Base-by-base conservation (phyloP, 2,888 invertebrate species). In the Aphodius sticticus region DNA sequence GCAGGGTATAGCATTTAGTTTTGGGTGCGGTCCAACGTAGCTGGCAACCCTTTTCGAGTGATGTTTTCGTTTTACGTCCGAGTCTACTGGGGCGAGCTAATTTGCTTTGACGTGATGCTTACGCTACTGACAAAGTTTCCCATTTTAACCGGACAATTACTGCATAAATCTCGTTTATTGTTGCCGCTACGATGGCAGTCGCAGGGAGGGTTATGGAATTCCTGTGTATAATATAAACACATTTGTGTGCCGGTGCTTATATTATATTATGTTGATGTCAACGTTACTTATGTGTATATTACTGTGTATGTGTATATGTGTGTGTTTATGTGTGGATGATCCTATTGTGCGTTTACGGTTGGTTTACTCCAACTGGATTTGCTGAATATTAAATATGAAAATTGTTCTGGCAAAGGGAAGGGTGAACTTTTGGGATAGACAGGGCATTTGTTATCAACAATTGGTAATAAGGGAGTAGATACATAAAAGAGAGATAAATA, bases 61-160 rank as follows among this genome's bases (percentile, higher is more conserved):
- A 72, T 36, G 72, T 72, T 72, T 72, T 72, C 72, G 36, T 16
- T 72, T 72, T 16, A 72, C 9, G 72, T 36, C 15, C 14, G 72
- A 72, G 16, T 72, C 14, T 16, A 16, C 9, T 12, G 70, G 16
- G 16, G 70, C 16, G 70, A 2, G 16, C 15, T 70, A 70, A 70
- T 70, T 70, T 70, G 16, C 70, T 70, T 16, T 70, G 70, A 70
- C 70, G 16, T 70, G 70, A 14, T 70, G 70, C 16, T 15, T 70
- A 70, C 70, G 15, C 70, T 16, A 9, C 70, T 70, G 16, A 70
- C 70, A 70, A 70, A 70, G 70, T 70, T 70, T 16, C 16, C 70
- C 70, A 16, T 70, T 70, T 70, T 70, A 70, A 70, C 70, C 16
- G 70, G 70, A 70, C 70, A 70, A 70, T 70, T 70, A 70, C 70